Percentiles rank a stretch among this genome's conserved stretches.
Conservation (phyloP, 1,140 invertebrate species). For the Dolichoris vasculosae region DNA sequence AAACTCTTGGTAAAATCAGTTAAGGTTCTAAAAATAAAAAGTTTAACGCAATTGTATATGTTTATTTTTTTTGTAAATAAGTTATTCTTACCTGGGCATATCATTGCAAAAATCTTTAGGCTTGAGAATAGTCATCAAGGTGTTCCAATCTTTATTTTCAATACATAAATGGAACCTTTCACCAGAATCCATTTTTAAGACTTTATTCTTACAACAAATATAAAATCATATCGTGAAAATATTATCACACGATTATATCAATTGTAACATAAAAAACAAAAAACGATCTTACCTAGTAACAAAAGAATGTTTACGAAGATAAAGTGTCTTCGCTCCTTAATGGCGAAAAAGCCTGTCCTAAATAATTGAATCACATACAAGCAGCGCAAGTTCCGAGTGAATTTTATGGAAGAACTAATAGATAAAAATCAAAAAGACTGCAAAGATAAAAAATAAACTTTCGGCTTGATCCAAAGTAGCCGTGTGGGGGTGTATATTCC, state of each 20-base stretch:
- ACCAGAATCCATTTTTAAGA: slow-evolving; percentile 35
- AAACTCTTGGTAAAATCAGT: slow-evolving; percentile 54
- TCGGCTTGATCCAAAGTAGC: slow-evolving; percentile 10
- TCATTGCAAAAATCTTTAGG: slow-evolving; percentile 58
- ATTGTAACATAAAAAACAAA: background rate
- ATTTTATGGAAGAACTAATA: background rate
- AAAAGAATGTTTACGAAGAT: background rate
- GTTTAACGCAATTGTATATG: background rate
- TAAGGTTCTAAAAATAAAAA: slow-evolving; percentile 55
- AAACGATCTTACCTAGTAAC: background rate
- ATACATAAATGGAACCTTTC: slow-evolving; percentile 35
- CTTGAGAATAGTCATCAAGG: slow-evolving; percentile 55
- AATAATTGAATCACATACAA: background rate
- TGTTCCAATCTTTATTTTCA: slow-evolving; percentile 56
- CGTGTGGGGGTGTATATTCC: slow-evolving; percentile 28
- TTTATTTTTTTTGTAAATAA: background rate
- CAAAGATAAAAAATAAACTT: background rate
- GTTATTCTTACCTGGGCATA: slow-evolving; percentile 53
- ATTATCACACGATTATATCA: background rate
- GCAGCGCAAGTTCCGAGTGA: background rate
- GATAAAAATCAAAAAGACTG: background rate
- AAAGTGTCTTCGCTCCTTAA: background rate
- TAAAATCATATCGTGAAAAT: background rate
- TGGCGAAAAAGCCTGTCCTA: background rate
- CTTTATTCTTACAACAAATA: background rate